Conservation (phyloP, 2,888 invertebrate genomes). For the Ametastegia equiseti region DNA sequence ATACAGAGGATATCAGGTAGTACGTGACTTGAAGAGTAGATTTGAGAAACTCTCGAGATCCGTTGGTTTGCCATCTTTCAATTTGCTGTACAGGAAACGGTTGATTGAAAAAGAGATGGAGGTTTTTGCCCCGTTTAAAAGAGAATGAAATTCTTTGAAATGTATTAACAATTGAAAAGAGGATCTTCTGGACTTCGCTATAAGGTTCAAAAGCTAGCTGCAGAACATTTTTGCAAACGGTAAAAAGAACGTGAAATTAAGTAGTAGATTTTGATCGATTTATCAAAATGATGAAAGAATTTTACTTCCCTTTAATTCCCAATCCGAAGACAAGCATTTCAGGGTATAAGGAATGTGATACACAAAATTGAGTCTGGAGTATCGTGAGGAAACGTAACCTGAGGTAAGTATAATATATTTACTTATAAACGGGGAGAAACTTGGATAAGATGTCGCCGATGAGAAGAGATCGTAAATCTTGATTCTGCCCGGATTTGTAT, state of each 20-base stretch:
- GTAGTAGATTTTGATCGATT: neutral
- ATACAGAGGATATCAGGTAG: neutral
- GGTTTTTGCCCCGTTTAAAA: neutral
- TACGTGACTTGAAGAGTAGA: slow-evolving; percentile 30
- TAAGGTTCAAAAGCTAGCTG: neutral
- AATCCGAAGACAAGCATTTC: too few species aligned
- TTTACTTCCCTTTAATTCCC: too few species aligned
- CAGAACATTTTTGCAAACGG: too few species aligned
- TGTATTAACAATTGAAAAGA: neutral
- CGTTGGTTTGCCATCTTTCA: neutral
- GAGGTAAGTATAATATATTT: neutral
- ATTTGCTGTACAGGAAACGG: slow-evolving; percentile 2
- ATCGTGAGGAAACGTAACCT: neutral
- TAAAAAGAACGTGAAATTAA: too few species aligned
- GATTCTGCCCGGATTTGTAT: slow-evolving; percentile 43
- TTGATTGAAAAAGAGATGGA: neutral
- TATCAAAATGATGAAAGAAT: neutral
- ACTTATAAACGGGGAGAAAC: slow-evolving; percentile 27
- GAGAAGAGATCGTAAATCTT: slow-evolving; percentile 48
- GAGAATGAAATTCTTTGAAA: neutral
- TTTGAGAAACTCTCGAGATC: slow-evolving; percentile 3
- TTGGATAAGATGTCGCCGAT: slow-evolving; percentile 17
- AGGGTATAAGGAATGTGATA: too few species aligned
- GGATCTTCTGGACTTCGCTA: neutral
- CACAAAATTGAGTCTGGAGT: too few species aligned